Base-by-base conservation (phyloP, 2,113 vertebrate genomes). In the Donacobius atricapilla region DNA sequence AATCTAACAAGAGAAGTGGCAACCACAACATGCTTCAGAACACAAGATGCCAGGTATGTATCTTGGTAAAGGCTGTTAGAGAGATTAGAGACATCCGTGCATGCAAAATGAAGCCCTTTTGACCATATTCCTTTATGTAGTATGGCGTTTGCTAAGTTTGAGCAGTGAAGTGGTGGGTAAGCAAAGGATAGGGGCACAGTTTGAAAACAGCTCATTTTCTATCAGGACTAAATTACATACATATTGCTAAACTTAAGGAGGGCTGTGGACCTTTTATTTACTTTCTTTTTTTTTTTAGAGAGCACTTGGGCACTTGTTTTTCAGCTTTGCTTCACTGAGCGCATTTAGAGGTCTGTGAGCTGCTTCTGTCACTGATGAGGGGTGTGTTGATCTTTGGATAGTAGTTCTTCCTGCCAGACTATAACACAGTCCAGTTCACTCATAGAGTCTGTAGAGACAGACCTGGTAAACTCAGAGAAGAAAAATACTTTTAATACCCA, bases 1-100 rank as follows among this genome's bases (percentile, higher is more conserved):
- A 79, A 89, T 12, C 19, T 89, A 95, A 91, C 63, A 75, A 72
- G 83, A 83, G 56, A 56, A 89, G 66, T 66, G 70, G n/a, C 75
- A 91, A 65, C 33, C 58, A 48, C 56, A 92, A 28, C 84, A 63
- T 76, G 56, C 35, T 87, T 94, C 71, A 66, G 22, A 89, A 65
- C 16, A 75, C 24, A 57, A 80, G 80, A 56, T 83, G 33, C 20
- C 42, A 85, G 42, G 58, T 87, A 61, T 17, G 12, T 44, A 54
- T 76, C 65, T 69, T 11, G 9, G 45, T 91, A 81, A 89, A 83
- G 63, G 25, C 10, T 39, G 7, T 70, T 39, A 35, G 31, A 69
- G 40, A 86, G 37, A 50, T 91, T 57, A 66, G 33, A 95, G 45
- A 82, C 23, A 35, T 53, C 37, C 25, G 4, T 35, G 44, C 5